Evolutionary conservation across 2,888 invertebrate genomes (phyloP).

Genomic region (Notocelia uddmanniana): DNA sequence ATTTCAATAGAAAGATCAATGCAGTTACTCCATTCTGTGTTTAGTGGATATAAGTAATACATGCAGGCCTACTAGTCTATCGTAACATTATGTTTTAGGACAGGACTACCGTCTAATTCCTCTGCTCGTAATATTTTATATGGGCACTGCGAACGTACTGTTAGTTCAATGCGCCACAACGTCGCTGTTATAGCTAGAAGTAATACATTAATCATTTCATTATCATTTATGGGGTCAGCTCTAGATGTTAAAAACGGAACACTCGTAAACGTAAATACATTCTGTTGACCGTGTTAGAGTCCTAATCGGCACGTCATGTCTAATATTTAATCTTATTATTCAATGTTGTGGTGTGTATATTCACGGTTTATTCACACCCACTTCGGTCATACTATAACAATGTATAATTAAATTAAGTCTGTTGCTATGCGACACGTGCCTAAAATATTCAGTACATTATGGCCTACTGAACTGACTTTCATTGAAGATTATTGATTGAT

Average conservation of each 20-base stretch:
- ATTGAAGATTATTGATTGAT: slow-evolving; percentile 23
- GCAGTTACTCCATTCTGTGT: not conserved
- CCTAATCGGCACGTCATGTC: not conserved
- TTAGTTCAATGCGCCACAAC: not conserved
- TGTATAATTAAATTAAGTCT: slow-evolving; percentile 14
- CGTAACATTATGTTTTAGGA: not conserved
- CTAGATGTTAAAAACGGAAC: slow-evolving; percentile 14
- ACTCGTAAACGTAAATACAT: slow-evolving; percentile 6
- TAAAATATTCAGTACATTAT: slow-evolving; percentile 19
- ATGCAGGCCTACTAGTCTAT: not conserved
- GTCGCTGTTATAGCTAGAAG: slow-evolving; percentile 1
- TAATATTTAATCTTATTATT: slow-evolving; percentile 24
- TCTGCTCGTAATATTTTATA: not conserved
- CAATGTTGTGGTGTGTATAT: not conserved
- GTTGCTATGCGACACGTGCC: slow-evolving; percentile 17
- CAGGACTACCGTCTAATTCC: not conserved
- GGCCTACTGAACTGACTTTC: slow-evolving; percentile 23
- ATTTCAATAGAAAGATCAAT: too few relatives aligned
- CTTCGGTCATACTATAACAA: not conserved
- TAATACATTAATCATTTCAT: slow-evolving; percentile 6
- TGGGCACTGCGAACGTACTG: not conserved
- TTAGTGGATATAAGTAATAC: not conserved
- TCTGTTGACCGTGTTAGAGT: slow-evolving; percentile 20
- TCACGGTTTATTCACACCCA: slow-evolving; percentile 10
- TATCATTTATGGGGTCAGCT: slow-evolving; percentile 7